These are phyloP conservation scores for Pseudomyrmex flavicornis DNA, from an alignment of 1,140 invertebrate genomes.

Conservation along the genomic window DNA sequence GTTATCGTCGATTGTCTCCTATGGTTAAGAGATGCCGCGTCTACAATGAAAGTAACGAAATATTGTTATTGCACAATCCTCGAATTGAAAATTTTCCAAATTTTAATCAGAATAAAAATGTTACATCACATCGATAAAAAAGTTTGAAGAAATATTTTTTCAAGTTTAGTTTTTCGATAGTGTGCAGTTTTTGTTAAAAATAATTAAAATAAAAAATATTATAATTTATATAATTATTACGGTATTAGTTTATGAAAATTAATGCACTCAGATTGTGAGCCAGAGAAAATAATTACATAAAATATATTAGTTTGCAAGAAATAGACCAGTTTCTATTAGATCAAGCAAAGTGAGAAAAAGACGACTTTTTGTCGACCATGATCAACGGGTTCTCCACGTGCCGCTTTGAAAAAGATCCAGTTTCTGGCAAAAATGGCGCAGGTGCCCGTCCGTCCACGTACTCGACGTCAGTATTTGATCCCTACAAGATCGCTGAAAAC, in stretches of 20 bases:
- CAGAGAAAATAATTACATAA: not conserved
- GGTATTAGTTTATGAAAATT: no score
- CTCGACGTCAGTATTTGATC: slow-evolving; percentile 60
- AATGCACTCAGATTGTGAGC: no score
- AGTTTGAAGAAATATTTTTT: not conserved
- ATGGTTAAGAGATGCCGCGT: not conserved
- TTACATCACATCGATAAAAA: not conserved
- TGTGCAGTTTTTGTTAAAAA: not conserved
- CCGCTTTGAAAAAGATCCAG: slow-evolving; percentile 57
- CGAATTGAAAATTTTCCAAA: not conserved
- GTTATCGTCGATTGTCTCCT: slow-evolving; percentile 31
- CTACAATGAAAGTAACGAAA: slow-evolving; percentile 4
- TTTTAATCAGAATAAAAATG: not conserved
- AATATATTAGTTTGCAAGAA: slow-evolving; percentile 13
- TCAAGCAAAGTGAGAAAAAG: slow-evolving; percentile 19
- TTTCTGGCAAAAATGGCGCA: slow-evolving; percentile 65
- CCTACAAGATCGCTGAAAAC: slow-evolving; percentile 78
- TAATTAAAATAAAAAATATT: no score
- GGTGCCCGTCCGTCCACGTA: slow-evolving; percentile 68
- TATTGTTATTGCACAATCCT: slow-evolving; percentile 24
- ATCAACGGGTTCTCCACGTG: slow-evolving; percentile 52
- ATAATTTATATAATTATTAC: no score
- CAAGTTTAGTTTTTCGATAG: no score
- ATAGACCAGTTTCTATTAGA: not conserved
- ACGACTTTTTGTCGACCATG: slow-evolving; percentile 33